A percentile compares a stretch with the other conserved stretches of the same genome.
phyloP scores from a whole-genome alignment of 2,888 invertebrate genomes.

The Dolichopus griseipennis region DNA sequence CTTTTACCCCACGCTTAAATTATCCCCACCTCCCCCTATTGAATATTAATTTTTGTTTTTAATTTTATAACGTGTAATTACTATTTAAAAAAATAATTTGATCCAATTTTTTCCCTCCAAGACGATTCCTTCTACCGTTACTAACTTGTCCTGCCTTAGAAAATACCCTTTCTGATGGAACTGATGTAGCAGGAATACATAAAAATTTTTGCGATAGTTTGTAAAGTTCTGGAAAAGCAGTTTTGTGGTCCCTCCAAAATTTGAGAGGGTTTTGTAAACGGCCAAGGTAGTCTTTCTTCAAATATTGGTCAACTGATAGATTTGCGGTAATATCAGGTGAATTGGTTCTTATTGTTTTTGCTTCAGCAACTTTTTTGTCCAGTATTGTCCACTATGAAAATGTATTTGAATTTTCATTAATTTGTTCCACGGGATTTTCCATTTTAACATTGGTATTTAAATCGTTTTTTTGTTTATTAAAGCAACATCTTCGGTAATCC shows the following conservation, averaged over 20 bases:
- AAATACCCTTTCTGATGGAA: slow-evolving; percentile 13
- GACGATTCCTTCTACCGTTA: background rate
- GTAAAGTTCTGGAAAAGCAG: too few species aligned
- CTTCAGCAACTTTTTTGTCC: slow-evolving; percentile 11
- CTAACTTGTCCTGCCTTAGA: background rate
- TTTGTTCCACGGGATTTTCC: background rate
- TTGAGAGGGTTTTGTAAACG: too few species aligned
- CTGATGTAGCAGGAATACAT: background rate
- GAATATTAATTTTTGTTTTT: too few species aligned
- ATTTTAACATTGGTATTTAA: too few species aligned
- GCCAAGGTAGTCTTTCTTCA: too few species aligned
- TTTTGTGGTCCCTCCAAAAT: too few species aligned
- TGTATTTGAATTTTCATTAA: slow-evolving; percentile 4
- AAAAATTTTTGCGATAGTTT: too few species aligned
- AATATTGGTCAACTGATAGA: background rate
- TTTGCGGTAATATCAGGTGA: slow-evolving; percentile 8
- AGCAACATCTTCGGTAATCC: background rate
- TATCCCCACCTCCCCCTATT: too few species aligned
- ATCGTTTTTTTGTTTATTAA: too few species aligned
- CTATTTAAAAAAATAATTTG: background rate
- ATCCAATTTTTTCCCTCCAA: background rate
- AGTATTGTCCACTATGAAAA: slow-evolving; percentile 14
- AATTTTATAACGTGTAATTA: too few species aligned
- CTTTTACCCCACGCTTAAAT: too few species aligned
- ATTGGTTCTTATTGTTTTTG: slow-evolving; percentile 4